Evolutionary conservation across 2,888 invertebrate genomes (phyloP).

Genomic region (Temnothorax rugatulus): DNA sequence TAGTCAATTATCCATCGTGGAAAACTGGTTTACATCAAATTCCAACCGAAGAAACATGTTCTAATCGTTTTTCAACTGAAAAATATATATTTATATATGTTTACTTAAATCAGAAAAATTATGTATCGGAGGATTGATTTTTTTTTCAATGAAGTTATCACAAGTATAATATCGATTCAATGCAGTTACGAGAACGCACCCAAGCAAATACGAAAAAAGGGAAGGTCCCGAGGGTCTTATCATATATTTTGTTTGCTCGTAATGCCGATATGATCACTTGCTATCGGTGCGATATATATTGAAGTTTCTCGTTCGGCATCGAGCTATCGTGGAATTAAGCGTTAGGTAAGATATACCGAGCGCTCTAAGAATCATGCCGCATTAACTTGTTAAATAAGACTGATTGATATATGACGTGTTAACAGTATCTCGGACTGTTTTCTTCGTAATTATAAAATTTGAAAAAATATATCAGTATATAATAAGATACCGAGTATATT

Average conservation of each 20-base stretch:
- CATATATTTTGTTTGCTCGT: slow-evolving; percentile 62
- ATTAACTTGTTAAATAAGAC: slow-evolving; percentile 12
- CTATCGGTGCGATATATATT: slow-evolving; percentile 48
- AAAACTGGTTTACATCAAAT: neutral
- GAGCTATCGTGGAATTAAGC: slow-evolving; percentile 1
- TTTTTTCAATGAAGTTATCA: neutral
- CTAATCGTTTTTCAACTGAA: neutral
- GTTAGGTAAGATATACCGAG: slow-evolving; percentile 11
- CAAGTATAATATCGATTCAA: slow-evolving; percentile 28
- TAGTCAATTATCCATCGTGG: neutral
- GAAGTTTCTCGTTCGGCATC: slow-evolving; percentile 17
- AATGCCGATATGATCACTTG: slow-evolving; percentile 58
- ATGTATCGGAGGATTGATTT: neutral
- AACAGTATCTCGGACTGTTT: neutral
- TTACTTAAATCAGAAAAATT: neutral
- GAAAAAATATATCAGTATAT: neutral
- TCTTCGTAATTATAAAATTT: neutral
- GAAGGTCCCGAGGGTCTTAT: slow-evolving; percentile 64
- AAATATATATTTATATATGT: neutral
- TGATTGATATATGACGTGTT: neutral
- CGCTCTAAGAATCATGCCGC: neutral
- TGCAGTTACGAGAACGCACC: slow-evolving; percentile 13
- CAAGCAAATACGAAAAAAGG: slow-evolving; percentile 53
- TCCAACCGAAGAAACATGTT: neutral
- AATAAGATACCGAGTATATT: neutral